Percentiles rank a stretch among this genome's conserved stretches.
Evolutionary conservation across 2,888 invertebrate species (phyloP).

Genomic region (Cataglyphis rosenhaueri): DNA sequence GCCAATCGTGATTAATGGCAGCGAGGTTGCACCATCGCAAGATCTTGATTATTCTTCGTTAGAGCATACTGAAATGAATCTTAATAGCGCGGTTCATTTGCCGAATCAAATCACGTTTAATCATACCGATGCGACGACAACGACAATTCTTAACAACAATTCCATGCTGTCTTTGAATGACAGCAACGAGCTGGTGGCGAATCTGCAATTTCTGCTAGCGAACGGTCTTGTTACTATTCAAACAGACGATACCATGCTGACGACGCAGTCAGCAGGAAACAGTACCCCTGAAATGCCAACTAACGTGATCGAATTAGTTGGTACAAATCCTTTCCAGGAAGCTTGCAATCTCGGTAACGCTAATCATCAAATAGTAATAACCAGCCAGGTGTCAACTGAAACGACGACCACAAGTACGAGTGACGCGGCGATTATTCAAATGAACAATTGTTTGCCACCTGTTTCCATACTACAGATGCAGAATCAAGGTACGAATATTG

Average conservation of each 20-base stretch:
- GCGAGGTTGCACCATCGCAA: slow-evolving; percentile 17
- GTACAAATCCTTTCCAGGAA: slow-evolving; percentile 78
- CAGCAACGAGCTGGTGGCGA: slow-evolving; percentile 80
- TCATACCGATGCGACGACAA: slow-evolving; percentile 39
- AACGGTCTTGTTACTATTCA: slow-evolving; percentile 84
- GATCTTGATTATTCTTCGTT: slow-evolving; percentile 67
- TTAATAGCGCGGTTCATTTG: slow-evolving; percentile 70
- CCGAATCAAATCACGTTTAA: slow-evolving; percentile 78
- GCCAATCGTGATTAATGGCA: not conserved
- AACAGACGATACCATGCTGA: slow-evolving; percentile 85
- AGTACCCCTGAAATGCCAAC: not conserved
- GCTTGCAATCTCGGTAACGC: slow-evolving; percentile 12
- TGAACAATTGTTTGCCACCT: slow-evolving; percentile 40
- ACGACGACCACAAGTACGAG: not conserved
- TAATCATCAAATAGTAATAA: slow-evolving; percentile 59
- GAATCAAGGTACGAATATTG: not conserved
- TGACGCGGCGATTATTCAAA: slow-evolving; percentile 10
- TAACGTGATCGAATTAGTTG: slow-evolving; percentile 38
- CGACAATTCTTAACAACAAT: slow-evolving; percentile 82
- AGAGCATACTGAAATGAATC: slow-evolving; percentile 50
- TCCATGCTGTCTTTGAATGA: slow-evolving; percentile 82
- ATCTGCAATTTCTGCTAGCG: slow-evolving; percentile 80
- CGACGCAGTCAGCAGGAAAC: slow-evolving; percentile 24
- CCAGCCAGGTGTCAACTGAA: slow-evolving; percentile 49
- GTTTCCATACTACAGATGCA: slow-evolving; percentile 41